Evolutionary conservation across 2,888 invertebrate genomes (phyloP).

Genomic region (Drosophila merina): DNA sequence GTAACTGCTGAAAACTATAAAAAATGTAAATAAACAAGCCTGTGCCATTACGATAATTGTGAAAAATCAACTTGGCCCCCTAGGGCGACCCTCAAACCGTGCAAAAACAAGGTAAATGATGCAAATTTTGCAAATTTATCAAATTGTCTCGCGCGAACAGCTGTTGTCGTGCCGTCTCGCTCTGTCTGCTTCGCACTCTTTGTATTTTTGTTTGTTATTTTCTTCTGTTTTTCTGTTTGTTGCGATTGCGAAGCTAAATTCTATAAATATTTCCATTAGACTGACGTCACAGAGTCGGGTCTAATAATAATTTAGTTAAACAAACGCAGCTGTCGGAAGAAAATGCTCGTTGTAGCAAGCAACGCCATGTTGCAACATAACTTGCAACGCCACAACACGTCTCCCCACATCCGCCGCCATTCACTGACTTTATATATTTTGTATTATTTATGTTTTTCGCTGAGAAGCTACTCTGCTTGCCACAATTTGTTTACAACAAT

Average conservation of each 20-base stretch:
- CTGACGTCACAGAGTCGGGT: slow-evolving; percentile 17
- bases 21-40: slow-evolving; percentile 73
- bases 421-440: slow-evolving; percentile 1
- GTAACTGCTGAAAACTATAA: slow-evolving; percentile 43
- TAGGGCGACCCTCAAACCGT: slow-evolving; percentile 29
- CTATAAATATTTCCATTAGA: slow-evolving; percentile 14
- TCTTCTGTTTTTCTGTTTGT: slow-evolving; percentile 7
- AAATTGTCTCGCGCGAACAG: slow-evolving; percentile 54
- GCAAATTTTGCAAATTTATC: slow-evolving; percentile 3
- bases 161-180: slow-evolving; percentile 53
- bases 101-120: not conserved
- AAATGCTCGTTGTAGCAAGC: not conserved
- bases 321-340: not conserved
- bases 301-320: slow-evolving; percentile 9
- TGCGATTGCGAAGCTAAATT: slow-evolving; percentile 33
- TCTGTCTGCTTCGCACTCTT: slow-evolving; percentile 25
- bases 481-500: slow-evolving; percentile 5
- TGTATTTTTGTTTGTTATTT: slow-evolving; percentile 53
- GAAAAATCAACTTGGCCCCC: slow-evolving; percentile 13
- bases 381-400: slow-evolving; percentile 36
- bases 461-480: not conserved
- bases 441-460: not conserved
- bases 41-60: slow-evolving; percentile 11
- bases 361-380: slow-evolving; percentile 11
- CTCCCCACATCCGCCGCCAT: slow-evolving; percentile 27